phyloP scores from a whole-genome alignment of 2,888 invertebrate genomes.

The Busseola fusca region DNA sequence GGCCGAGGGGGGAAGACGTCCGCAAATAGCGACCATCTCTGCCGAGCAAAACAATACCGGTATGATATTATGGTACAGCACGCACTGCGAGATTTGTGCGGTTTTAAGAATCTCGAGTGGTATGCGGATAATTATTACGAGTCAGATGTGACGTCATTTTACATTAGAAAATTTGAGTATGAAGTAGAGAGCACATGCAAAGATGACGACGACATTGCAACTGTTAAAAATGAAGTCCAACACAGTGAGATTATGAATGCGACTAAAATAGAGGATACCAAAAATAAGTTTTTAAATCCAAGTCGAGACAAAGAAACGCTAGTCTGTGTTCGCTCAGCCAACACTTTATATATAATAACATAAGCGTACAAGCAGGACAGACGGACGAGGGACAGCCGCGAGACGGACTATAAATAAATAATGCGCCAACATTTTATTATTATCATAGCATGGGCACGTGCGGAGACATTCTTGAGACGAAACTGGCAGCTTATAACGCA shows the following conservation, averaged over 20 bases:
- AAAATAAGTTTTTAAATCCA: slow-evolving; percentile 19
- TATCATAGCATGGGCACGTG: slow-evolving; percentile 87
- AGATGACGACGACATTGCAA: not conserved
- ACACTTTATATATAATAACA: slow-evolving; percentile 77
- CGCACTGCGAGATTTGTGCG: slow-evolving; percentile 69
- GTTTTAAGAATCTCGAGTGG: slow-evolving; percentile 64
- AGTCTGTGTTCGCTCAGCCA: slow-evolving; percentile 61
- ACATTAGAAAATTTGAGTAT: slow-evolving; percentile 14
- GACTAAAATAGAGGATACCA: not conserved
- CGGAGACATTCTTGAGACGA: slow-evolving; percentile 82
- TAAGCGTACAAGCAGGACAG: slow-evolving; percentile 77
- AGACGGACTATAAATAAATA: slow-evolving; percentile 88
- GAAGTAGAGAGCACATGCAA: not conserved
- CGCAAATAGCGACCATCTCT: slow-evolving; percentile 87
- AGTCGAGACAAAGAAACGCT: slow-evolving; percentile 60
- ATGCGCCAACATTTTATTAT: slow-evolving; percentile 89
- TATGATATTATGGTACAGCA: slow-evolving; percentile 85
- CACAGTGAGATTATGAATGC: not conserved
- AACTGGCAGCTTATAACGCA: slow-evolving; percentile 78
- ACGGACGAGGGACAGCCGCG: slow-evolving; percentile 88
- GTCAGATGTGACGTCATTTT: slow-evolving; percentile 49
- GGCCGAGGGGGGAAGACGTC: slow-evolving; percentile 74
- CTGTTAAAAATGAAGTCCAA: not conserved
- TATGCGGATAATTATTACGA: slow-evolving; percentile 59
- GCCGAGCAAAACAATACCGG: slow-evolving; percentile 87